Evolutionary conservation across 2,113 vertebrate genomes (phyloP).

Genomic region (Podarcis muralis): DNA sequence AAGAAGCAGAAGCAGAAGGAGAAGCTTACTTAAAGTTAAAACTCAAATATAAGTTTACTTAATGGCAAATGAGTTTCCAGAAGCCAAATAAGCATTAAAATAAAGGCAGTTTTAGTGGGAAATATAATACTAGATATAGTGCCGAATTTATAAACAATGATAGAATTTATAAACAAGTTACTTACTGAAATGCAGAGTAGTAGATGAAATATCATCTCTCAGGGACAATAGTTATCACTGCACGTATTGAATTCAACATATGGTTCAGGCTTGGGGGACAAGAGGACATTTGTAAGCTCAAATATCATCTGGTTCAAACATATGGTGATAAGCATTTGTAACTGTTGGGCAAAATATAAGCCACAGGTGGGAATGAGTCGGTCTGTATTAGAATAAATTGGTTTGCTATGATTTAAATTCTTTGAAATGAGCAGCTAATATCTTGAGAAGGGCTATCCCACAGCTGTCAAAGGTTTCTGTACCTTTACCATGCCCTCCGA

Average conservation of each 20-base stretch:
- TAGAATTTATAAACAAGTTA: not conserved
- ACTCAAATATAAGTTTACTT: not conserved
- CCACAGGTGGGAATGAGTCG: constrained; percentile 7
- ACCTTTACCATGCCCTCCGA: not conserved
- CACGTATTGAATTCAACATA: not conserved
- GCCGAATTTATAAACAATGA: not conserved
- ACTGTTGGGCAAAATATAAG: constrained; percentile 4
- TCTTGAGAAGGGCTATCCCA: not conserved
- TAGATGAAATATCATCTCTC: not conserved
- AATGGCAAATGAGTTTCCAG: not conserved
- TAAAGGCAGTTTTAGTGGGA: not conserved
- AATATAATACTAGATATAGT: not conserved
- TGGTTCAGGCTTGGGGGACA: not conserved
- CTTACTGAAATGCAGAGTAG: not conserved
- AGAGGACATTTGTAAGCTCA: not conserved
- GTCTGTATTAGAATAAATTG: not conserved
- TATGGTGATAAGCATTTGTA: constrained; percentile 10
- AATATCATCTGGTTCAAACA: constrained; percentile 14
- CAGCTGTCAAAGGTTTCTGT: not conserved
- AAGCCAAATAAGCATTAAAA: not conserved
- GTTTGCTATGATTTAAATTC: not conserved
- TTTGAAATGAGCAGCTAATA: not conserved
- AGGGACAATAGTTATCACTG: not conserved
- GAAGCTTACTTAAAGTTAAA: too few species aligned
- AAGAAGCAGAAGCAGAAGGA: too few species aligned